Conservation (phyloP, 1,140 invertebrate genomes). For the Brachionus angularis region DNA sequence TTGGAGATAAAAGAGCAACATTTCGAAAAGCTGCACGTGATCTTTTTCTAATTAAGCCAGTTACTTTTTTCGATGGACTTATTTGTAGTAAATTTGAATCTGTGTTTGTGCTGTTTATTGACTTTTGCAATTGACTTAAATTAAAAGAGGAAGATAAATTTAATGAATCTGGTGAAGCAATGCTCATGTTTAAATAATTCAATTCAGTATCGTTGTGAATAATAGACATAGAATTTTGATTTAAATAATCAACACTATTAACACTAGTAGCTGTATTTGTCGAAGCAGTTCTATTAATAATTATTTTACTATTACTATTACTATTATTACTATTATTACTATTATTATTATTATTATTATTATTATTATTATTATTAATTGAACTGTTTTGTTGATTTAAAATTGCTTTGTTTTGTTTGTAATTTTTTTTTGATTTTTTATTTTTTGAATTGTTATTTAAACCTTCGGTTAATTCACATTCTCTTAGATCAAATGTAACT, state of each 20-base stretch:
- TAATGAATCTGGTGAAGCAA: background rate
- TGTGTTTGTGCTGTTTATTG: background rate
- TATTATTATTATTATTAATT: too few relatives aligned
- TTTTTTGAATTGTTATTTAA: background rate
- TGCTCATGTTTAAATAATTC: too few relatives aligned
- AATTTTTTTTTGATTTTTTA: conserved; percentile 11
- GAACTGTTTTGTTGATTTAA: background rate
- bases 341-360: too few relatives aligned
- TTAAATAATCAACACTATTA: too few relatives aligned
- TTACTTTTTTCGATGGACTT: conserved; percentile 22
- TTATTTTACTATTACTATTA: too few relatives aligned
- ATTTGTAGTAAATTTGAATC: conserved; percentile 12
- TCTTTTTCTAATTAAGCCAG: too few relatives aligned
- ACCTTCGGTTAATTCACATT: conserved; percentile 42
- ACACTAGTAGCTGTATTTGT: too few relatives aligned
- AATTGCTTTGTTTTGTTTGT: background rate
- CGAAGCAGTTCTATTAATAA: too few relatives aligned
- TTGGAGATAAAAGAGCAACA: background rate
- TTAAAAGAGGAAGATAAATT: background rate
- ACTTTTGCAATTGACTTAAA: background rate
- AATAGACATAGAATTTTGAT: too few relatives aligned
- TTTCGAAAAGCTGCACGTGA: background rate
- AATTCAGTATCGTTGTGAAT: too few relatives aligned
- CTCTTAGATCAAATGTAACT: conserved; percentile 56
- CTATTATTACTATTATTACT: too few relatives aligned